Conservation (phyloP, 2,888 invertebrate genomes). For the Spodoptera littoralis region DNA sequence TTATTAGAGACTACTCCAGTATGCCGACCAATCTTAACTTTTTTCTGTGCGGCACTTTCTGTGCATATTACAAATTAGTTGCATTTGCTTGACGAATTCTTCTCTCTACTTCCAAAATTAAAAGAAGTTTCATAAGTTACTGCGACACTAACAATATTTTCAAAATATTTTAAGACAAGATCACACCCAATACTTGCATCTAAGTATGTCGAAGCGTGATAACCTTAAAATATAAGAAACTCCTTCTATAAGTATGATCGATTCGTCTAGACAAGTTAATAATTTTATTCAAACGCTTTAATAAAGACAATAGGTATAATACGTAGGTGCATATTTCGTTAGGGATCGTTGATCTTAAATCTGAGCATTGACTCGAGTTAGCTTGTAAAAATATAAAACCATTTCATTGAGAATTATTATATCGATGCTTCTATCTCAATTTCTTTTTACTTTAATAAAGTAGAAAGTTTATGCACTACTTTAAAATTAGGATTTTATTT, state of each 20-base stretch:
- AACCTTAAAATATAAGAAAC: constrained; percentile 22
- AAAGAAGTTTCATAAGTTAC: neutral
- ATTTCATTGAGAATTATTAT: constrained; percentile 36
- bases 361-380: constrained; percentile 46
- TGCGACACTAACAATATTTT: neutral
- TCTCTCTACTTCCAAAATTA: constrained; percentile 2
- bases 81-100: constrained; percentile 20
- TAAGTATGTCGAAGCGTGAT: constrained; percentile 7
- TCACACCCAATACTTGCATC: constrained; percentile 12
- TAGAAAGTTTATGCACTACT: constrained; percentile 32
- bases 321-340: constrained; percentile 47
- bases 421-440: constrained; percentile 31
- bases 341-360: constrained; percentile 47
- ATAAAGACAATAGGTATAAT: constrained; percentile 34
- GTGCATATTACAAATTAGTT: constrained; percentile 42
- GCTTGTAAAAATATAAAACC: constrained; percentile 31
- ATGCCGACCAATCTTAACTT: constrained; percentile 56
- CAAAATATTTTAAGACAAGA: neutral
- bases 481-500: constrained; percentile 29
- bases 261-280: constrained; percentile 65
- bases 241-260: constrained; percentile 44
- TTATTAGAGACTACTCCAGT: constrained; percentile 68
- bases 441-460: constrained; percentile 38
- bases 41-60: constrained; percentile 34
- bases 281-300: constrained; percentile 44